Conservation (phyloP, 2,888 invertebrate species). For the Lasioglossum morio region DNA sequence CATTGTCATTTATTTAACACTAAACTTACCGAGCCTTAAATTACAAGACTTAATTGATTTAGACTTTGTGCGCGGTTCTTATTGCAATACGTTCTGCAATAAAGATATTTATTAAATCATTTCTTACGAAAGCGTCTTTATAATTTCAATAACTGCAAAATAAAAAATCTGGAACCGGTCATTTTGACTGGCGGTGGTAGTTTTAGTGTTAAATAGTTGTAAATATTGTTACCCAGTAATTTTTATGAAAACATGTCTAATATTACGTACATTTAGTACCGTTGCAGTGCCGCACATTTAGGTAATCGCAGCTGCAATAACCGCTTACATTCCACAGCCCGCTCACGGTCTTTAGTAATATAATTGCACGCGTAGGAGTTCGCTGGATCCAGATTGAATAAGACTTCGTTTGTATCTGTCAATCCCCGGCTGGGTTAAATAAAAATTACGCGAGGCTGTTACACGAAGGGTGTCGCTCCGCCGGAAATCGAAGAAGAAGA, state of each 20-base stretch:
- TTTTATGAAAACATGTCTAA: not conserved
- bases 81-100: no score
- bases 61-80: no score
- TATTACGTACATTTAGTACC: not conserved
- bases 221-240: not conserved
- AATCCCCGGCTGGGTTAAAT: not conserved
- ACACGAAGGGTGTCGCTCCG: slow-evolving; percentile 13
- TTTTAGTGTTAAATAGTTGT: not conserved
- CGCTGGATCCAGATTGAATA: not conserved
- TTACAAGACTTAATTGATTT: no score
- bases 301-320: not conserved
- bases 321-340: not conserved
- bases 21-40: no score
- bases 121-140: no score
- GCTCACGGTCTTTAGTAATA: not conserved
- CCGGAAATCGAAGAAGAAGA: slow-evolving; percentile 41
- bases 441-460: not conserved
- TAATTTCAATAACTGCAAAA: no score
- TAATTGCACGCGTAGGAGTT: not conserved
- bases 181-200: no score
- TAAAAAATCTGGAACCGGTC: no score
- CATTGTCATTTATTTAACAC: no score
- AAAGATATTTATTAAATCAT: no score
- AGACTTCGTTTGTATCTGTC: not conserved
- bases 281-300: not conserved